phyloP scores from a whole-genome alignment of 2,113 vertebrate genomes.

The Gobiocypris rarus region DNA sequence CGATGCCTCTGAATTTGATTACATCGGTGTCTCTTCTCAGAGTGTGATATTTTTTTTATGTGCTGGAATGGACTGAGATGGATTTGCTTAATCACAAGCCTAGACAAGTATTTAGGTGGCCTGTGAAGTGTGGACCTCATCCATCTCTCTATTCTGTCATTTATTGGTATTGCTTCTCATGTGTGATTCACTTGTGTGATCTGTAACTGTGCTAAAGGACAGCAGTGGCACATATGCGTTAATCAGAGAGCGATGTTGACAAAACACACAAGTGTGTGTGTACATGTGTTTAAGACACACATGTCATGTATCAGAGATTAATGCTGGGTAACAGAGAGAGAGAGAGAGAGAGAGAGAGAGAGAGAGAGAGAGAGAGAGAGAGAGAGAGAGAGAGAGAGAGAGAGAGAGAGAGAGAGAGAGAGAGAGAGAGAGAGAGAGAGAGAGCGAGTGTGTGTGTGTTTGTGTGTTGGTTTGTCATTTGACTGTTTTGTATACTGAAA shows the following conservation, averaged over 20 bases:
- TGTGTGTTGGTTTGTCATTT: no score
- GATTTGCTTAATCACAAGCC: neutral
- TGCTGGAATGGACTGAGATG: neutral
- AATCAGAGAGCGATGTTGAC: constrained; percentile 9
- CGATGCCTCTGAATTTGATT: neutral
- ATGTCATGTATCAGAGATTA: constrained; percentile 35
- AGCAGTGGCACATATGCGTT: neutral
- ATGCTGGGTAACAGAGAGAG: neutral
- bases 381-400: no score
- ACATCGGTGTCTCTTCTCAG: neutral
- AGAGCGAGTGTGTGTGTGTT: no score
- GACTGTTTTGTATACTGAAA: no score
- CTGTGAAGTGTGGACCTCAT: neutral
- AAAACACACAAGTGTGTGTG: neutral
- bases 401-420: no score
- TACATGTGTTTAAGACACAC: neutral
- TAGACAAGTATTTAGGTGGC: neutral
- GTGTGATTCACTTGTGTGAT: neutral
- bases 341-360: neutral
- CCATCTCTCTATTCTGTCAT: constrained; percentile 4
- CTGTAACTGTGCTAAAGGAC: neutral
- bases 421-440: no score
- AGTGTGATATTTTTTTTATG: neutral
- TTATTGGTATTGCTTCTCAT: constrained; percentile 9
- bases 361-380: no score